Evolutionary conservation across 2,797 vertebrate species (phyloP).

Genomic region (Anas bahamensis): DNA sequence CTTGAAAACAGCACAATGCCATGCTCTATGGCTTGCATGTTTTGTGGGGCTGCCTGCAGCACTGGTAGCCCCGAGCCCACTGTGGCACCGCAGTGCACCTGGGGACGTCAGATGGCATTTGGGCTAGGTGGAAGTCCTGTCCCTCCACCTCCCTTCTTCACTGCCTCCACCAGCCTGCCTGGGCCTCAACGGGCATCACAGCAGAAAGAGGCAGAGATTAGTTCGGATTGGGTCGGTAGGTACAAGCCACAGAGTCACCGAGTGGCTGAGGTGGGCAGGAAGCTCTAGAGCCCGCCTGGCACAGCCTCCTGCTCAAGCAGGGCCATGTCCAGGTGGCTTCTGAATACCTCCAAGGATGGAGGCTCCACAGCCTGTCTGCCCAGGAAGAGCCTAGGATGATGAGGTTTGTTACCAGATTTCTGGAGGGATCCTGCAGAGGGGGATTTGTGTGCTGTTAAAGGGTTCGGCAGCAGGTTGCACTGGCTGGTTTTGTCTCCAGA

Average conservation of each 20-base stretch:
- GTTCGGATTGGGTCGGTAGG: too few species aligned
- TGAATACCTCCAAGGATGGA: too few species aligned
- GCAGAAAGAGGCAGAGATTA: background rate
- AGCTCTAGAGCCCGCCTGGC: too few species aligned
- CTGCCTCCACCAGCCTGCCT: too few species aligned
- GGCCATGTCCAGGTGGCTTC: too few species aligned
- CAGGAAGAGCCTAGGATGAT: too few species aligned
- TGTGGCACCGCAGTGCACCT: background rate
- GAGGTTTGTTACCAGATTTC: background rate
- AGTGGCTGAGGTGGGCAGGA: too few species aligned
- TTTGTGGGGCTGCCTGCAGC: background rate
- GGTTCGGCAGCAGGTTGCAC: background rate
- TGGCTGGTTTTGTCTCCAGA: rapidly evolving
- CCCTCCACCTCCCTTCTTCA: background rate
- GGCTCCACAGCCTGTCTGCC: too few species aligned
- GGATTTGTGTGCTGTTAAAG: background rate
- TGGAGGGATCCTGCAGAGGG: background rate
- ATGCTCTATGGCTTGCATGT: background rate
- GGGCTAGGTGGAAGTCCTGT: background rate
- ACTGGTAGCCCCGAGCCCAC: background rate
- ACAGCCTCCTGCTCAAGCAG: too few species aligned
- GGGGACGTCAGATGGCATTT: background rate
- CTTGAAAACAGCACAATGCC: background rate
- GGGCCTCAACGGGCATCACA: background rate
- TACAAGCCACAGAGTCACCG: too few species aligned